A percentile compares a stretch with the other conserved stretches of the same genome.
These are phyloP conservation scores for Graptemys geographica DNA, from an alignment of 2,797 vertebrate genomes.

Conservation along the genomic window DNA sequence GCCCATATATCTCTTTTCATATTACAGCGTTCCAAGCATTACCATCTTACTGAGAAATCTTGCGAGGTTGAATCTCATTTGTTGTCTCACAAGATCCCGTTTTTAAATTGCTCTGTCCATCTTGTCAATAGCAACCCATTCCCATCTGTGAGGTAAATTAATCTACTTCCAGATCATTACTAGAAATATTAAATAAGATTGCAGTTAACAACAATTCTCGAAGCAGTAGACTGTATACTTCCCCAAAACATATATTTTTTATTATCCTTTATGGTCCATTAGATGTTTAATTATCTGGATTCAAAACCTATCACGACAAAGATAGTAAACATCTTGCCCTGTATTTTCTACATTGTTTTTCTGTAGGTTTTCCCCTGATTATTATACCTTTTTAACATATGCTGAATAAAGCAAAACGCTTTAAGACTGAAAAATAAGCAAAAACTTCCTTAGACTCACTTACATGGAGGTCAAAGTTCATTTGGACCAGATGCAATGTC, in stretches of 20 bases:
- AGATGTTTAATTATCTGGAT: rapidly evolving
- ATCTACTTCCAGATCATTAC: rapidly evolving
- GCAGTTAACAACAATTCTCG: not conserved
- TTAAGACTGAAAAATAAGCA: not conserved
- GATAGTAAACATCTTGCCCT: not conserved
- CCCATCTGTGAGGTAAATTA: not conserved
- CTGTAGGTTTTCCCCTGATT: not conserved
- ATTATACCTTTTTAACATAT: not conserved
- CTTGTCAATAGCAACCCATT: not conserved
- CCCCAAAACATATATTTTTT: not conserved
- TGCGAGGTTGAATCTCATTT: not conserved
- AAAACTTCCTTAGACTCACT: not conserved
- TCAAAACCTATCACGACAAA: not conserved
- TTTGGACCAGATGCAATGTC: not conserved
- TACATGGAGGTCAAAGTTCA: not conserved
- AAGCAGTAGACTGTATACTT: not conserved
- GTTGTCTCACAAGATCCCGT: not conserved
- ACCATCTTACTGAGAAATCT: not conserved
- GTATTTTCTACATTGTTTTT: not conserved
- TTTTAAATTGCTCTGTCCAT: not conserved
- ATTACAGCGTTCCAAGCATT: not conserved
- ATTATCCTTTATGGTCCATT: not conserved
- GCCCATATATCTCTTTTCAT: not conserved
- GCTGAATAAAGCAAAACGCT: not conserved
- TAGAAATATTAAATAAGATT: not conserved